phyloP scores from a whole-genome alignment of 2,113 vertebrate genomes.

The Halcyon senegalensis region DNA sequence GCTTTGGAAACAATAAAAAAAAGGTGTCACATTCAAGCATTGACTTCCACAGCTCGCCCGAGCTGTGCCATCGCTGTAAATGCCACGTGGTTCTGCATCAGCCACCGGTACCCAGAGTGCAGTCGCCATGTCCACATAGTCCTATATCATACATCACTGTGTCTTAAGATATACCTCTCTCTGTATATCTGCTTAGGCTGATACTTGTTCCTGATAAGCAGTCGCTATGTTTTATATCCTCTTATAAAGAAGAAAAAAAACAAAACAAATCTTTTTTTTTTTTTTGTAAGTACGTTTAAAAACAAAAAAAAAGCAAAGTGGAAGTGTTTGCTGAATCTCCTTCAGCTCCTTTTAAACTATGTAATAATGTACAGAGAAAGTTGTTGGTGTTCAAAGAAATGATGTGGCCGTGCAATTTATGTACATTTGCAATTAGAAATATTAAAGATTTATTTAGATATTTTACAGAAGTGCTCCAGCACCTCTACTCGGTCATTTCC shows the following conservation, averaged over 20 bases:
- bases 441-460: slow-evolving; percentile 99
- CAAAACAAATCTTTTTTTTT: slow-evolving; percentile 76
- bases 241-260: slow-evolving; percentile 66
- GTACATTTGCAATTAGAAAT: slow-evolving; percentile 99
- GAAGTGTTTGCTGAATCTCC: slow-evolving; percentile 85
- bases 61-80: slow-evolving; percentile 51
- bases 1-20: background rate
- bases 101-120: background rate
- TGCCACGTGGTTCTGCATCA: slow-evolving; percentile 20
- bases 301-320: slow-evolving; percentile 66
- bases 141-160: slow-evolving; percentile 66
- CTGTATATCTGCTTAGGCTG: slow-evolving; percentile 74
- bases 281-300: slow-evolving; percentile 98
- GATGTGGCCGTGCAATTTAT: slow-evolving; percentile 98
- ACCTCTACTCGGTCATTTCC: background rate
- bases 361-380: slow-evolving; percentile 98
- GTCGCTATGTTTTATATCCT: slow-evolving; percentile 93
- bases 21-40: background rate
- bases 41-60: background rate
- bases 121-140: slow-evolving; percentile 26
- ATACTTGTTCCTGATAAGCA: slow-evolving; percentile 82
- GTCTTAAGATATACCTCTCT: slow-evolving; percentile 73
- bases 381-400: slow-evolving; percentile 88
- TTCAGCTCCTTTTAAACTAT: slow-evolving; percentile 82
- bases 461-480: slow-evolving; percentile 81